These are phyloP conservation scores for Phalanger gymnotis DNA, from an alignment of 2,797 vertebrate species.

Conservation along the genomic window DNA sequence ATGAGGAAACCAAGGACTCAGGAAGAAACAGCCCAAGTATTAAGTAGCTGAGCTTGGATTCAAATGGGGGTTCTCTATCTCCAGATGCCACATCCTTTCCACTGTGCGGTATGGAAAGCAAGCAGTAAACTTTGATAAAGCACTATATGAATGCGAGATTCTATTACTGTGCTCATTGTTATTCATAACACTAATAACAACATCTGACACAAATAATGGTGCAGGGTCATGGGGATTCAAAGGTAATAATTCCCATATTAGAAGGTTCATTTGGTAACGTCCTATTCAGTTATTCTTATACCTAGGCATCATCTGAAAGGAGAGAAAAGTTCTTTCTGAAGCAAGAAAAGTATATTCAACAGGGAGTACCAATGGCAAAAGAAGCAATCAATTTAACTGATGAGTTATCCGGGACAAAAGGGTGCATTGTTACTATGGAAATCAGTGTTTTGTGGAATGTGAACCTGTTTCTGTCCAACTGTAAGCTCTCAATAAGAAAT, in stretches of 20 bases:
- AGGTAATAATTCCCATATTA: not conserved
- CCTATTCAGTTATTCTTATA: not conserved
- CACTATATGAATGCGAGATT: not conserved
- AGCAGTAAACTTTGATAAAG: not conserved
- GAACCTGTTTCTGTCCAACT: not conserved
- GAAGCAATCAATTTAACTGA: not conserved
- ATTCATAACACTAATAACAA: not conserved
- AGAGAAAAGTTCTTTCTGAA: not conserved
- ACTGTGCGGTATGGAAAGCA: not conserved
- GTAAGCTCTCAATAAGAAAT: not conserved
- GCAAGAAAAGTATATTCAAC: not conserved
- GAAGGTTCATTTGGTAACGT: not conserved
- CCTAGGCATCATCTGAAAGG: not conserved
- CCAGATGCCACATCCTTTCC: not conserved
- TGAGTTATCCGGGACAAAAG: not conserved
- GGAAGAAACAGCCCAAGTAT: not conserved
- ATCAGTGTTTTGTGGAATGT: not conserved
- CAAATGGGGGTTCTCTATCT: not conserved
- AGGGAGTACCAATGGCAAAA: not conserved
- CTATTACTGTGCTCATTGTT: not conserved
- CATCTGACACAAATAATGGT: not conserved
- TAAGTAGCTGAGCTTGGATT: not conserved
- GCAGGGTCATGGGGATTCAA: not conserved
- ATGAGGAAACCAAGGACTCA: not conserved
- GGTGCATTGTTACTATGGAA: accelerated